These are phyloP conservation scores for Trichosurus vulpecula DNA, from an alignment of 2,797 vertebrate species.

Conservation along the genomic window DNA sequence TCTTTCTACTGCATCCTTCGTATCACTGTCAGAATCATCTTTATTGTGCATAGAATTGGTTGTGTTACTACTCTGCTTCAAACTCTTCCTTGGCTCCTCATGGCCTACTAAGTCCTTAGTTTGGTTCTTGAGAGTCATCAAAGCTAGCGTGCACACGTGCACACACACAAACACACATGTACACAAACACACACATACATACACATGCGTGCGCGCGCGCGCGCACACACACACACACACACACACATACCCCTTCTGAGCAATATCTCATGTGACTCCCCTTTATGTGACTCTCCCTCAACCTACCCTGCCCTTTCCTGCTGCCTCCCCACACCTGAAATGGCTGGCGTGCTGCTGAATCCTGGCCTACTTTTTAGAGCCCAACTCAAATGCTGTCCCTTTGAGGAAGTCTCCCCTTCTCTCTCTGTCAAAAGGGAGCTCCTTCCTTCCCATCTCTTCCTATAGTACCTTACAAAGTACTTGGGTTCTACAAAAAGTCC, in stretches of 20 bases:
- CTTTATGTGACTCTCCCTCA: not conserved
- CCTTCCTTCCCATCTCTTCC: not conserved
- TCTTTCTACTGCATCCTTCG: not conserved
- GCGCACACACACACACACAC: too few species aligned
- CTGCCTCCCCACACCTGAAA: not conserved
- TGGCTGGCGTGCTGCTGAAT: not conserved
- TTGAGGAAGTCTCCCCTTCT: not conserved
- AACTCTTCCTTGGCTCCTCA: not conserved
- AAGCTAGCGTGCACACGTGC: fast-evolving
- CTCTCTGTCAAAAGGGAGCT: not conserved
- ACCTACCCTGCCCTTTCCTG: not conserved
- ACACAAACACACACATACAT: too few species aligned
- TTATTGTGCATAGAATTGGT: not conserved
- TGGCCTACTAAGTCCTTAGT: not conserved
- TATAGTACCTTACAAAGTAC: not conserved
- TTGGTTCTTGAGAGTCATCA: not conserved
- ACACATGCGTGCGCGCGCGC: too few species aligned
- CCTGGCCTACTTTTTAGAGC: not conserved
- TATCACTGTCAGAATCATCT: not conserved
- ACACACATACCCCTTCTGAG: not conserved
- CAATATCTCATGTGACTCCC: not conserved
- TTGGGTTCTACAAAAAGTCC: not conserved
- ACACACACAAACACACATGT: too few species aligned
- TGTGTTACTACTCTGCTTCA: not conserved
- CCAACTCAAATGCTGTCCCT: not conserved